Percentiles rank a stretch among this genome's conserved stretches.
Evolutionary conservation across 2,113 vertebrate species (phyloP).

Genomic region (Pachyramphus minor): DNA sequence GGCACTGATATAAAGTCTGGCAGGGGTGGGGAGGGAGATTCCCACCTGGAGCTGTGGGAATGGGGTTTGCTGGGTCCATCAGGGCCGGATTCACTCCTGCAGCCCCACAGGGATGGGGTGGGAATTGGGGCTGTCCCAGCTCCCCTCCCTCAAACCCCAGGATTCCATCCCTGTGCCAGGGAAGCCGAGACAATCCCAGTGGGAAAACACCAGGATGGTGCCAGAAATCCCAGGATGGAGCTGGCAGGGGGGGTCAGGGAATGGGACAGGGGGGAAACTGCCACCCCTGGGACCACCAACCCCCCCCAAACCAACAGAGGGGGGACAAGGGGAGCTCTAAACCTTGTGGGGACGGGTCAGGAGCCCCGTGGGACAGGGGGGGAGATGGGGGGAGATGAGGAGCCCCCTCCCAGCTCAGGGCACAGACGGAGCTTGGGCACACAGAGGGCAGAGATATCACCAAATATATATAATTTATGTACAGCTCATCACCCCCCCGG

Average conservation of each 20-base stretch:
- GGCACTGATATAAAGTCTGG: neutral
- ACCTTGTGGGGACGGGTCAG: neutral
- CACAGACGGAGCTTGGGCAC: neutral
- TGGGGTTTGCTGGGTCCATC: neutral
- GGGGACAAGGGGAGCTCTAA: rapidly evolving
- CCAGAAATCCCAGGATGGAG: neutral
- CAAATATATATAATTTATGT: neutral
- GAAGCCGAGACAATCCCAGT: neutral
- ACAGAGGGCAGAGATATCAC: neutral
- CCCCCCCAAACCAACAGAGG: neutral
- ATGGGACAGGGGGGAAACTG: rapidly evolving
- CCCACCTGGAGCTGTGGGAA: neutral
- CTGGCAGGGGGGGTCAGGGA: neutral
- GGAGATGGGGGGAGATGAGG: rapidly evolving
- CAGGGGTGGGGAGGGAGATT: neutral
- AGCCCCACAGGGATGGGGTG: neutral
- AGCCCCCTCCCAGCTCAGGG: neutral
- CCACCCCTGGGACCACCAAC: neutral
- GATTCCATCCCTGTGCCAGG: neutral
- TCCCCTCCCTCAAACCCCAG: neutral
- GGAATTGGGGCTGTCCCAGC: rapidly evolving
- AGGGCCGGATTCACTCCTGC: neutral
- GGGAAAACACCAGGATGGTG: rapidly evolving
- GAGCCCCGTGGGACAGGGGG: rapidly evolving
- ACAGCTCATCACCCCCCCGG: neutral